phyloP scores from a whole-genome alignment of 2,797 vertebrate genomes.

The Falco berigora region DNA sequence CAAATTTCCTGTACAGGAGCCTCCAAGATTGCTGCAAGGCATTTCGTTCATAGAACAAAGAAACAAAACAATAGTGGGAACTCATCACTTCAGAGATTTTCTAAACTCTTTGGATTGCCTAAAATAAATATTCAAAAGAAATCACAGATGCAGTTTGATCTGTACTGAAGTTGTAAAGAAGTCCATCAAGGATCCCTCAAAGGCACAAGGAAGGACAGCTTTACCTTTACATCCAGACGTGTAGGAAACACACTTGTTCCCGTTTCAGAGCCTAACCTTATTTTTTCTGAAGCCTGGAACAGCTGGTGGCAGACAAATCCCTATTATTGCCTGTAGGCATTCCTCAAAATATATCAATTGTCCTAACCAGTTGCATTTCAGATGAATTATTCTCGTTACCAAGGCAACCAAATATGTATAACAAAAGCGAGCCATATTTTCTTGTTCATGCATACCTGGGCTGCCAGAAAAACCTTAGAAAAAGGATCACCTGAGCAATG shows the following conservation, averaged over 20 bases:
- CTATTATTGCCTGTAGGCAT: conserved; percentile 31
- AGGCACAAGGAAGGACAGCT: background rate
- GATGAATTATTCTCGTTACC: conserved; percentile 29
- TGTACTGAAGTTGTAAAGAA: background rate
- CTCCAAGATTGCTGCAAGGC: conserved; percentile 12
- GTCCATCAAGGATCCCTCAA: background rate
- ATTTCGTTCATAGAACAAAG: conserved; percentile 25
- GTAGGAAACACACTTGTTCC: background rate
- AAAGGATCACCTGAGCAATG: background rate
- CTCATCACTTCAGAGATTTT: conserved; percentile 13
- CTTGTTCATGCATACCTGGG: background rate
- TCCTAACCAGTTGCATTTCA: conserved; percentile 18
- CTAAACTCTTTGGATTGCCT: background rate
- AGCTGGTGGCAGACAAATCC: conserved; percentile 1
- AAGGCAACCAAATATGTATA: conserved; percentile 7
- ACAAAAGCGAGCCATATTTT: background rate
- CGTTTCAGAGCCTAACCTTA: background rate
- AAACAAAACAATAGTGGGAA: background rate
- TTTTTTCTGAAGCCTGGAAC: background rate
- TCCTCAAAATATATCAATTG: conserved; percentile 41
- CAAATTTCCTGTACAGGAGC: background rate
- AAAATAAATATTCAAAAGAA: conserved; percentile 40
- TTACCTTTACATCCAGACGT: background rate
- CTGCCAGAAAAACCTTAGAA: conserved; percentile 14
- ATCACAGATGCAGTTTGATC: conserved; percentile 25